These are phyloP conservation scores for Netelia inedita DNA, from an alignment of 2,888 invertebrate genomes.

Conservation along the genomic window DNA sequence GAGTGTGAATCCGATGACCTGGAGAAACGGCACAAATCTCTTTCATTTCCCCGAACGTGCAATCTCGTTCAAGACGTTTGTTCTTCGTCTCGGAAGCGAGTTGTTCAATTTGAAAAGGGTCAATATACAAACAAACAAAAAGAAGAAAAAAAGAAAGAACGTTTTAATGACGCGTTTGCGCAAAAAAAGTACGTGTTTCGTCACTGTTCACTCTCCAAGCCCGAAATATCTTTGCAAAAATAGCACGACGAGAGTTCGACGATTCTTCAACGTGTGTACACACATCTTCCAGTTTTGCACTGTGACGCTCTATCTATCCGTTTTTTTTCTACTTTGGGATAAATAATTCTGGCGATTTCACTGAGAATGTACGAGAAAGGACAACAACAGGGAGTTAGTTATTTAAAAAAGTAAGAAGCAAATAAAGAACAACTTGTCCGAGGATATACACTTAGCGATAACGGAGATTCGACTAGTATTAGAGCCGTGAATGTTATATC, in stretches of 20 bases:
- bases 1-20: neutral
- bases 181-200: neutral
- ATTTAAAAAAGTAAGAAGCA: slow-evolving; percentile 1
- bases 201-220: slow-evolving; percentile 25
- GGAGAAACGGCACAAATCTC: neutral
- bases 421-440: neutral
- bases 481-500: slow-evolving; percentile 55
- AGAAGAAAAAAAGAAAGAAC: neutral
- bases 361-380: neutral
- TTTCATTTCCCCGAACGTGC: neutral
- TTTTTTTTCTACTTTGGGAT: slow-evolving; percentile 52
- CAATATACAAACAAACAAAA: neutral
- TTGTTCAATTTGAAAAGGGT: slow-evolving; percentile 10
- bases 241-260: slow-evolving; percentile 49
- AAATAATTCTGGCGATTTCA: slow-evolving; percentile 39
- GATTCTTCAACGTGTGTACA: slow-evolving; percentile 52
- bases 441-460: slow-evolving; percentile 48
- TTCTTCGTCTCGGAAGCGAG: neutral
- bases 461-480: slow-evolving; percentile 46
- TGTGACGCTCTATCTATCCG: slow-evolving; percentile 35
- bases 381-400: neutral
- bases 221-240: slow-evolving; percentile 59
- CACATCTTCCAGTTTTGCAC: slow-evolving; percentile 53
- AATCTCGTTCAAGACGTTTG: neutral
- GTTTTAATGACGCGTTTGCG: slow-evolving; percentile 9